Conservation (phyloP, 2,888 invertebrate genomes). For the Hipparchia sbordonii region DNA sequence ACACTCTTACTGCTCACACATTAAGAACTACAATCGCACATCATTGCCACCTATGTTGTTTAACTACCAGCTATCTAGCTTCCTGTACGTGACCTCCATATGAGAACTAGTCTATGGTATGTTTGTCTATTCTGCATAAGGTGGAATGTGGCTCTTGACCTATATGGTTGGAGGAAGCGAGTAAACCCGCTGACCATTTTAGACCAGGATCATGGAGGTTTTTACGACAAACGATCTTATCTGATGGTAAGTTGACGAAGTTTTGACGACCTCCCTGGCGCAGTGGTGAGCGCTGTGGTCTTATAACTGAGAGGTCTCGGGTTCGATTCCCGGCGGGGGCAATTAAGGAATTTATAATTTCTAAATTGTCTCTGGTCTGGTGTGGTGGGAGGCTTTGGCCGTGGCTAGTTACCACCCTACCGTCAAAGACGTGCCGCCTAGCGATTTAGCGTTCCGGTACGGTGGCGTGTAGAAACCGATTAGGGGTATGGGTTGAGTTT, state of each 20-base stretch:
- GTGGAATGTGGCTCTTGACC: slow-evolving; percentile 34
- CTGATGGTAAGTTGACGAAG: not conserved
- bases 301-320: no score
- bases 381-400: no score
- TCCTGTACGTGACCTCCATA: slow-evolving; percentile 45
- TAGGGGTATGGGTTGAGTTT: no score
- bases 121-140: slow-evolving; percentile 38
- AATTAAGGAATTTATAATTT: no score
- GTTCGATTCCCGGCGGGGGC: no score
- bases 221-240: not conserved
- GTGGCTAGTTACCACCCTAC: no score
- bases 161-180: slow-evolving; percentile 39
- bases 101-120: slow-evolving; percentile 34
- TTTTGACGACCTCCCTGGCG: no score
- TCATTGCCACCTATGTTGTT: slow-evolving; percentile 19
- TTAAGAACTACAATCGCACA: slow-evolving; percentile 16
- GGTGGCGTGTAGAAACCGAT: no score
- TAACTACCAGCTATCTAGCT: slow-evolving; percentile 27
- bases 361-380: no score
- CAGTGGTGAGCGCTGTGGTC: no score
- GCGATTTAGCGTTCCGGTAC: no score
- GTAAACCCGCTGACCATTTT: slow-evolving; percentile 28
- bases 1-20: not conserved
- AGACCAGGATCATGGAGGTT: not conserved
- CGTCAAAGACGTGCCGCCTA: no score